Conservation (phyloP, 2,888 invertebrate genomes). For the Ecdyonurus torrentis region DNA sequence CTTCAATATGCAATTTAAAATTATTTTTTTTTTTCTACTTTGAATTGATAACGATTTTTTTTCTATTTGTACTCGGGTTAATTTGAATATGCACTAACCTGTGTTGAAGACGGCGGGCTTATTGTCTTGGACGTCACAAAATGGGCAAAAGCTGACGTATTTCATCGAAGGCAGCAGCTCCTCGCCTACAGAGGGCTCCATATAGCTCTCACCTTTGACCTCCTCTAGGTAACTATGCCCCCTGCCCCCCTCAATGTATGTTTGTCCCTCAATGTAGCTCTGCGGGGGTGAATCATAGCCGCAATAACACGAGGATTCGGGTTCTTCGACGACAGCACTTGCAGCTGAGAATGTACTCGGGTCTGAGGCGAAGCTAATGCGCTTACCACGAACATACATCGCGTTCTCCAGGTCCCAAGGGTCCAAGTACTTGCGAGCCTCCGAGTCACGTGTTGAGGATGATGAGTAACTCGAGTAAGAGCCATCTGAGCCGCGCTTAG, state of each 20-base stretch:
- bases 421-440: background rate
- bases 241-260: no score
- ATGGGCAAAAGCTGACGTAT: background rate
- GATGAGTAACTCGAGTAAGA: background rate
- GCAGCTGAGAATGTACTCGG: background rate
- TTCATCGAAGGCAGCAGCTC: background rate
- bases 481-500: background rate
- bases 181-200: background rate
- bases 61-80: no score
- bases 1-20: no score
- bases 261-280: no score
- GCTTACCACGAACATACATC: background rate
- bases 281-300: background rate
- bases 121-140: background rate
- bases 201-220: no score
- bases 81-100: no score
- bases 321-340: background rate
- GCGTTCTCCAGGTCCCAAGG: slow-evolving; percentile 3
- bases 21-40: no score
- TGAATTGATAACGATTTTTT: no score
- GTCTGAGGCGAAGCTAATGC: background rate
- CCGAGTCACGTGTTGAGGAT: background rate
- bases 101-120: no score
- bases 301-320: background rate
- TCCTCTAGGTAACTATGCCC: no score